Evolutionary conservation across 1,140 invertebrate genomes (phyloP).

Genomic region (Drosophila mauritiana): DNA sequence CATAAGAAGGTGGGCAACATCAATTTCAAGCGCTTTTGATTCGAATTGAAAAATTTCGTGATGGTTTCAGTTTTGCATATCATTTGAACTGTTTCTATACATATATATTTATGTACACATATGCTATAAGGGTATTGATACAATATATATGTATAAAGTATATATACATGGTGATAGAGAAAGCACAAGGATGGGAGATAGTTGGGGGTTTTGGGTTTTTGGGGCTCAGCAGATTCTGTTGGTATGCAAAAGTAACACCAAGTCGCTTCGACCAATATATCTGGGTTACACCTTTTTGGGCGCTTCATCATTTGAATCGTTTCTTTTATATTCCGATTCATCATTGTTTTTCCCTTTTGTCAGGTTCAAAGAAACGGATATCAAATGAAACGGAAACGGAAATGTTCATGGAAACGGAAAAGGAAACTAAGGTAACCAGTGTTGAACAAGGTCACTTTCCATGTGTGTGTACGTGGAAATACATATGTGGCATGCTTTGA

Average conservation of each 20-base stretch:
- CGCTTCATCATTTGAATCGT: conserved; percentile 18
- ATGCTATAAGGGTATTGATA: conserved; percentile 27
- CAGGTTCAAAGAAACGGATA: conserved; percentile 15
- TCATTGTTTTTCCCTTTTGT: conserved; percentile 13
- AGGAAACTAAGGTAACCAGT: conserved; percentile 36
- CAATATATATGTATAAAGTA: conserved; percentile 18
- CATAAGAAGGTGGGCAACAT: conserved; percentile 47
- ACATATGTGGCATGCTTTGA: conserved; percentile 9
- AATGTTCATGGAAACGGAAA: conserved; percentile 35
- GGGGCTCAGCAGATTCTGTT: background rate
- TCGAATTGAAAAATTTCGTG: conserved; percentile 44
- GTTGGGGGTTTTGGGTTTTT: background rate
- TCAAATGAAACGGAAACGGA: conserved; percentile 22
- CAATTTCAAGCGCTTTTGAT: conserved; percentile 52
- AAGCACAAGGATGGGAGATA: background rate
- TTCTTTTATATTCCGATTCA: conserved; percentile 18
- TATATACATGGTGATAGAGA: conserved; percentile 27
- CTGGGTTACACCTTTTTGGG: conserved; percentile 13
- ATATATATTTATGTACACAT: conserved; percentile 23
- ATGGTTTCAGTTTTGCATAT: conserved; percentile 71
- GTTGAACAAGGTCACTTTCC: conserved; percentile 29
- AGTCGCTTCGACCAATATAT: conserved; percentile 22
- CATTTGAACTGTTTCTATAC: conserved; percentile 39
- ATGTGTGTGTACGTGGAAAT: conserved; percentile 10
- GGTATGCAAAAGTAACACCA: conserved; percentile 56